A percentile compares a stretch with the other conserved stretches of the same genome.
Conservation (phyloP, 2,888 invertebrate species). For the Myopa tessellatipennis region DNA sequence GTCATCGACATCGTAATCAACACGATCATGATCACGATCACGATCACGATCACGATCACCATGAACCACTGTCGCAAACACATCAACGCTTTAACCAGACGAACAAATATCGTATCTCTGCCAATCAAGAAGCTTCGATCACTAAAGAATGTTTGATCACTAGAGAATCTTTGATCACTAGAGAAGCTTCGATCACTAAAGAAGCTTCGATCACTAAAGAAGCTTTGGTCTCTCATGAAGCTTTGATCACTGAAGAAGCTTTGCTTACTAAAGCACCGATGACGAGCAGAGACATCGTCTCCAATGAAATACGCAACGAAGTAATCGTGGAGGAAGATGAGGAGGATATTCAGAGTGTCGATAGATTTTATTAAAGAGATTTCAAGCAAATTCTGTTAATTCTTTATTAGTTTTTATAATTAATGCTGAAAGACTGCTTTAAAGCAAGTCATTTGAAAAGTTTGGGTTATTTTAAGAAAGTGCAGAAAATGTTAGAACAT, state of each 20-base stretch:
- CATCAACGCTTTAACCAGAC: slow-evolving; percentile 3
- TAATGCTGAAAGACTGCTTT: too few relatives aligned
- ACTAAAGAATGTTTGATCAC: not conserved
- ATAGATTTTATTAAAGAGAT: slow-evolving; percentile 68
- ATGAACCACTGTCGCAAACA: slow-evolving; percentile 1
- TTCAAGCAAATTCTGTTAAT: slow-evolving; percentile 54
- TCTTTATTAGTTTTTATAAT: too few relatives aligned
- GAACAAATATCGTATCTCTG: slow-evolving; percentile 3
- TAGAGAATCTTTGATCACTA: too few relatives aligned
- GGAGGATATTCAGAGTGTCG: slow-evolving; percentile 63
- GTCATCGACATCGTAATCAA: slow-evolving; percentile 30
- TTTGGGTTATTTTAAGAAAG: too few relatives aligned
- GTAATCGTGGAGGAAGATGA: slow-evolving; percentile 63
- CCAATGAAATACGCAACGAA: slow-evolving; percentile 62
- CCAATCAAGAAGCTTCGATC: slow-evolving; percentile 27
- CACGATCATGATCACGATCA: slow-evolving; percentile 28
- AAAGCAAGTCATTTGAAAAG: too few relatives aligned
- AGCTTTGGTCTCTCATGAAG: too few relatives aligned
- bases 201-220: too few relatives aligned
- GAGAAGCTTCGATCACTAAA: too few relatives aligned
- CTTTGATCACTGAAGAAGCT: too few relatives aligned
- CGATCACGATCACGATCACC: slow-evolving; percentile 16
- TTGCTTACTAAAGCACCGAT: not conserved
- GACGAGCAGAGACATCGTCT: slow-evolving; percentile 47
- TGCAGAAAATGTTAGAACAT: too few relatives aligned